Evolutionary conservation across 2,797 vertebrate genomes (phyloP).

Genomic region (Scleropages formosus): DNA sequence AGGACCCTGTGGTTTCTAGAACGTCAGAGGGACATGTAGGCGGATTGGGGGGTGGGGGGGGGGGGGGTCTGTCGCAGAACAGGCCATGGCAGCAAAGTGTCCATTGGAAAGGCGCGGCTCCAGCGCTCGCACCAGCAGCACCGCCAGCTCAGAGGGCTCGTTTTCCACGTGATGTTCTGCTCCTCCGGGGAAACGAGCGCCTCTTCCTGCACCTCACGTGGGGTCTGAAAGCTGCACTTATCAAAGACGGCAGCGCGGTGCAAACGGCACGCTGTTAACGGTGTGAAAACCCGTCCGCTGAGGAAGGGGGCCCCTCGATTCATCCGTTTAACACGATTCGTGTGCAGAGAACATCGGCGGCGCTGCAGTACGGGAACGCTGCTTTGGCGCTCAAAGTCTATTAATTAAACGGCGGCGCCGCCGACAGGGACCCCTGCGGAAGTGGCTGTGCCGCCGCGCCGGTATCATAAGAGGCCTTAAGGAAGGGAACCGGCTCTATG

Average conservation of each 20-base stretch:
- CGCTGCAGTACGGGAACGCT: not conserved
- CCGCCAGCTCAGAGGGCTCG: too few relatives aligned
- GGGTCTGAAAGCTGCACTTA: not conserved
- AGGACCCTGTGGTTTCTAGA: too few relatives aligned
- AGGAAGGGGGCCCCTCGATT: slow-evolving; percentile 8
- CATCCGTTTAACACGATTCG: slow-evolving; percentile 27
- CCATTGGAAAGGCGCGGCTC: too few relatives aligned
- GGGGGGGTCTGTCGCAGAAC: too few relatives aligned
- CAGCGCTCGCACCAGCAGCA: too few relatives aligned
- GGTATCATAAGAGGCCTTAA: slow-evolving; percentile 28
- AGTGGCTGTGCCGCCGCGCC: slow-evolving; percentile 10
- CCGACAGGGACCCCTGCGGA: slow-evolving; percentile 24
- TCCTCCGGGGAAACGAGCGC: too few relatives aligned
- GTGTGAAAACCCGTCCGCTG: not conserved
- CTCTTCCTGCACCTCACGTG: not conserved
- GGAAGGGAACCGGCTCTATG: slow-evolving; percentile 13
- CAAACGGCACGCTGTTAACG: slow-evolving; percentile 7
- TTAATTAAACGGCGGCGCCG: slow-evolving; percentile 30
- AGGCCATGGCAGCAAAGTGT: too few relatives aligned
- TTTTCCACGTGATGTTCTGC: too few relatives aligned
- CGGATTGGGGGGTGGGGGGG: too few relatives aligned
- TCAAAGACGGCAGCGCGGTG: not conserved
- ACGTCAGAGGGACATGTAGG: too few relatives aligned
- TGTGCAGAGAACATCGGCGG: slow-evolving; percentile 15
- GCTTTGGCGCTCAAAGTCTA: slow-evolving; percentile 19